These are phyloP conservation scores for Aulostomus chinensis DNA, from an alignment of 2,797 vertebrate species.

Conservation along the genomic window DNA sequence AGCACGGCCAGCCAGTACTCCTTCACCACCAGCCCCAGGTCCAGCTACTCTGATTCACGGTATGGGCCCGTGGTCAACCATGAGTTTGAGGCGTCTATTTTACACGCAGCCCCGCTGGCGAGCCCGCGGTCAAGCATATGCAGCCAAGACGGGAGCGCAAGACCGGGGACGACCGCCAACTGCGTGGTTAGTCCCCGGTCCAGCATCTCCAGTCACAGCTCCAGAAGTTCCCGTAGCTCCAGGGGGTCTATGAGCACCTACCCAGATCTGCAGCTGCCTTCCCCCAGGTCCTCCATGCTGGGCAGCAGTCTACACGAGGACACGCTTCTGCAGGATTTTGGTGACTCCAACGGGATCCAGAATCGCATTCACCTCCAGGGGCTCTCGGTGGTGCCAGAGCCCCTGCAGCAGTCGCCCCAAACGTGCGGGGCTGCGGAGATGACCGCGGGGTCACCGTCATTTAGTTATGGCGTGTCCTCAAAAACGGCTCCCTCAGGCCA, in stretches of 20 bases:
- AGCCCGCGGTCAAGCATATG: constrained; percentile 85
- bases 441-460: constrained; percentile 59
- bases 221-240: constrained; percentile 87
- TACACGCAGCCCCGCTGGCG: constrained; percentile 72
- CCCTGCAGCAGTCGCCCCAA: constrained; percentile 62
- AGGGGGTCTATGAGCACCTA: constrained; percentile 92
- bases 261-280: constrained; percentile 87
- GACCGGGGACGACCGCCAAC: constrained; percentile 64
- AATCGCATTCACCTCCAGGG: constrained; percentile 75
- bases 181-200: constrained; percentile 89
- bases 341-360: constrained; percentile 76
- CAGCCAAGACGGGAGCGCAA: constrained; percentile 79
- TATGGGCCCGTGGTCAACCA: constrained; percentile 79
- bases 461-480: constrained; percentile 76
- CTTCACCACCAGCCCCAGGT: constrained; percentile 84
- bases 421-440: constrained; percentile 56
- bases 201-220: constrained; percentile 96
- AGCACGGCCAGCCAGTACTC: constrained; percentile 89
- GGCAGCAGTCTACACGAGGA: constrained; percentile 80
- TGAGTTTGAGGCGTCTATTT: constrained; percentile 76
- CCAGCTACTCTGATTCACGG: constrained; percentile 84
- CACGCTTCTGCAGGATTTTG: constrained; percentile 78
- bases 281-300: constrained; percentile 86
- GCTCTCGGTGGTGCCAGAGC: constrained; percentile 76
- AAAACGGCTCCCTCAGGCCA: constrained; percentile 75